phyloP scores from a whole-genome alignment of 2,113 vertebrate species.

The Bufo gargarizans region DNA sequence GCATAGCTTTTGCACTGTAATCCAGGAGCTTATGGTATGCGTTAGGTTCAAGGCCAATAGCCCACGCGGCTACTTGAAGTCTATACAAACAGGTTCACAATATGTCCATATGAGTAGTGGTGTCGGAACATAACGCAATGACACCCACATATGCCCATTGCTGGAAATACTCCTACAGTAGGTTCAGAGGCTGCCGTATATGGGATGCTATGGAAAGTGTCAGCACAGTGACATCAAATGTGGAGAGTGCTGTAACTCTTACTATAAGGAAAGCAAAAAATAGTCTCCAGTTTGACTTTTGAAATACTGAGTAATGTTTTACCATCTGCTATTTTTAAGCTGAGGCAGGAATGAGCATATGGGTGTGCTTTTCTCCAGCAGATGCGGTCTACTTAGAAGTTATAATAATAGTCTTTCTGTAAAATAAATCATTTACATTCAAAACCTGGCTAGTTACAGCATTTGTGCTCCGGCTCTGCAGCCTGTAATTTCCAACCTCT shows the following conservation, averaged over 20 bases:
- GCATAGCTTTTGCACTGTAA: too few species aligned
- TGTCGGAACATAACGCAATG: neutral
- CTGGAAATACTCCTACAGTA: neutral
- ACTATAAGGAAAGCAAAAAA: constrained; percentile 65
- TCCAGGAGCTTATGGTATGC: too few species aligned
- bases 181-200: neutral
- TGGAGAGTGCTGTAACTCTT: constrained; percentile 64
- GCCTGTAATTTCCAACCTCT: constrained; percentile 60
- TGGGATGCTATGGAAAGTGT: constrained; percentile 11
- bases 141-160: neutral
- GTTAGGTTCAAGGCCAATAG: neutral
- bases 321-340: constrained; percentile 80
- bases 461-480: constrained; percentile 65
- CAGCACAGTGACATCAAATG: constrained; percentile 57
- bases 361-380: constrained; percentile 77
- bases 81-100: neutral
- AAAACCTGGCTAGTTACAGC: constrained; percentile 72
- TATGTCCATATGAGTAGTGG: neutral
- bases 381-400: constrained; percentile 82
- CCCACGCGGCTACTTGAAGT: neutral
- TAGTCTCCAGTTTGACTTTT: constrained; percentile 72
- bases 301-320: constrained; percentile 75
- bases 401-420: constrained; percentile 80
- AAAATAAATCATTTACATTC: constrained; percentile 80
- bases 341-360: constrained; percentile 79